phyloP scores from a whole-genome alignment of 2,113 vertebrate species.

The Hemiprocne comata region DNA sequence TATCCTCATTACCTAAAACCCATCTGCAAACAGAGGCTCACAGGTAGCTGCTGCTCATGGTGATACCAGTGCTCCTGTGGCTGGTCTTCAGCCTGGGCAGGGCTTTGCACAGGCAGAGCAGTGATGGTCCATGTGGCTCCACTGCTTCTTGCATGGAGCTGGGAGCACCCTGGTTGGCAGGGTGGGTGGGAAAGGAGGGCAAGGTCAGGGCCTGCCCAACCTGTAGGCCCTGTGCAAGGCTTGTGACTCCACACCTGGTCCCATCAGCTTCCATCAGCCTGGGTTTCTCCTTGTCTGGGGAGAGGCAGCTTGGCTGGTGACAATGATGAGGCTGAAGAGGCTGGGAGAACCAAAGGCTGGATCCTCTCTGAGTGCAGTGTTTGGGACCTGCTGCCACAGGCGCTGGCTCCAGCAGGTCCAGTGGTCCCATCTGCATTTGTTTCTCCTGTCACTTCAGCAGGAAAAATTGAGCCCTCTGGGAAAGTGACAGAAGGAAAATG shows the following conservation, averaged over 20 bases:
- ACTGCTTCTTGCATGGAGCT: not conserved
- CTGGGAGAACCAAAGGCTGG: not conserved
- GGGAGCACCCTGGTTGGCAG: accelerated
- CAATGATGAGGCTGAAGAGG: not conserved
- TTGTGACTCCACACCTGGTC: not conserved
- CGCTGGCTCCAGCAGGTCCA: not conserved
- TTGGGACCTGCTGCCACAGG: not conserved
- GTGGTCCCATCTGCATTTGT: not conserved
- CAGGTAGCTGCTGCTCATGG: not conserved
- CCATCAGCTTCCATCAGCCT: not conserved
- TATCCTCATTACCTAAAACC: not conserved
- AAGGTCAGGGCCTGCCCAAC: not conserved
- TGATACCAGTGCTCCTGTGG: not conserved
- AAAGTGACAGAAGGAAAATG: not conserved
- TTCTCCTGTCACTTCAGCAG: not conserved
- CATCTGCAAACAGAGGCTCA: not conserved
- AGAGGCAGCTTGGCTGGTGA: not conserved
- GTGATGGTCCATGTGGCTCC: accelerated
- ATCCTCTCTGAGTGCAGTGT: not conserved
- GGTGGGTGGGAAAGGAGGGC: not conserved
- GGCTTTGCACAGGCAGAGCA: not conserved
- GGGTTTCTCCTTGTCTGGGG: not conserved
- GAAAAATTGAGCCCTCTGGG: conserved; percentile 7
- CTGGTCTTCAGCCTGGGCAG: accelerated
- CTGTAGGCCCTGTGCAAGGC: not conserved